Evolutionary conservation across 2,797 vertebrate species (phyloP).

Genomic region (Pseudomugil tenellus): DNA sequence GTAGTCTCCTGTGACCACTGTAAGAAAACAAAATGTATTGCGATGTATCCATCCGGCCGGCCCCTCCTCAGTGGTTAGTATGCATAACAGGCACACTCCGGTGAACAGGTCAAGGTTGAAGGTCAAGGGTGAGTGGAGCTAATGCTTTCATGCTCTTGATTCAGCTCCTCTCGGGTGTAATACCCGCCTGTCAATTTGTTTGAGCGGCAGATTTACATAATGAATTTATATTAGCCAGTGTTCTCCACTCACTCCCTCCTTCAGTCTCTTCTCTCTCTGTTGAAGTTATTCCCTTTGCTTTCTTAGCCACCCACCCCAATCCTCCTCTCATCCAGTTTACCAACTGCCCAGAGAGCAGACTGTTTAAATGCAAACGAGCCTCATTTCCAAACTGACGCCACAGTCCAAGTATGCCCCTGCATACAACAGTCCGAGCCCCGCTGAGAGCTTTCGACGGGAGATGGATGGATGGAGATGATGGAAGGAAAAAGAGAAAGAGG

Average conservation of each 20-base stretch:
- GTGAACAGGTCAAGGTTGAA: conserved; percentile 76
- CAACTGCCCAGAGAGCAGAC: conserved; percentile 73
- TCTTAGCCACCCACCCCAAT: conserved; percentile 38
- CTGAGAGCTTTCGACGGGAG: conserved; percentile 70
- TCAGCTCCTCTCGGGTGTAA: conserved; percentile 81
- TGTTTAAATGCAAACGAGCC: conserved; percentile 80
- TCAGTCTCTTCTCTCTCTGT: conserved; percentile 41
- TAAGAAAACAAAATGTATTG: conserved; percentile 54
- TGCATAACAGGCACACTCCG: conserved; percentile 78
- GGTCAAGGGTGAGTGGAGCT: conserved; percentile 80
- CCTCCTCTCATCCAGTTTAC: conserved; percentile 75
- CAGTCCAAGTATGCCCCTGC: conserved; percentile 71
- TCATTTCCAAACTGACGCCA: conserved; percentile 79
- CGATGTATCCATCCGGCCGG: conserved; percentile 39
- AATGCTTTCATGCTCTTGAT: conserved; percentile 83
- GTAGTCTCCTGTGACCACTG: conserved; percentile 36
- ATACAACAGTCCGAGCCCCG: conserved; percentile 62
- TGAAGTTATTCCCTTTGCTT: conserved; percentile 51
- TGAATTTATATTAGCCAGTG: conserved; percentile 84
- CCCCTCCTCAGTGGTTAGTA: conserved; percentile 67
- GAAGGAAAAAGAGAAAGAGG: conserved; percentile 30
- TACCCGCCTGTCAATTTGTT: conserved; percentile 84
- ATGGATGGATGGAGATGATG: conserved; percentile 73
- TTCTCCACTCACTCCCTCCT: conserved; percentile 64
- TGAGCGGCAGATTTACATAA: conserved; percentile 85